Evolutionary conservation across 2,888 invertebrate species (phyloP), one percentile per base, ranked within the genome.

Genomic region (Drosophila putrida): DNA sequence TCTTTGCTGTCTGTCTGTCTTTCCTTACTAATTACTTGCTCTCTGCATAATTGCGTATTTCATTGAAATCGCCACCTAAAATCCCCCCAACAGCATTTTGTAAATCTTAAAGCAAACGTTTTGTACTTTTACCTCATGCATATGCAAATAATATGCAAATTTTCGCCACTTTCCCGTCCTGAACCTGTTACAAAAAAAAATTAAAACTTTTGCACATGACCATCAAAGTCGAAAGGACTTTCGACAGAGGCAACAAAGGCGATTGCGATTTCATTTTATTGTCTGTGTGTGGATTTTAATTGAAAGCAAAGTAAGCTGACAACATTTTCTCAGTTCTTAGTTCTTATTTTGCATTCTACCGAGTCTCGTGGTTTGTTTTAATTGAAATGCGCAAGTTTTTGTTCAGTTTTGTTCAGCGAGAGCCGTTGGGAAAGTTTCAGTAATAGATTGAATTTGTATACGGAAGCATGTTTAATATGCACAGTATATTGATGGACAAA

Each of bases 71-170:
- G 31, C 69, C 54, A 36, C 41, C 58, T 35, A 33, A 41, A 55
- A 28, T 25, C 35, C 50, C 58, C 46, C 49, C 38, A 41, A 31
- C 38, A 49, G 11, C 54, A 67, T 63, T 78, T 61, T 75, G 71
- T 71, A 87, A 82, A 84, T 82, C 79, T 84, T 75, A 69, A 87
- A 87, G 64, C 74, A 65, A 62, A 62, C 74, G 78, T 67, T 75
- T 76, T 66, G 58, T 70, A 64, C 53, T 47, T 39, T 46, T 44
- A 46, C 50, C 66, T 86, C 87, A 87, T 85, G 85, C 88, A 87
- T 87, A 86, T 86, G 85, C 87, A 89, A 82, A 87, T 85, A 55
- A 53, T 64, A 89, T 86, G 85, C 63, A 86, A 87, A 86, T 86
- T 75, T 75, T 75, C 78, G 73, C 43, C 28, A 28, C 46, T 25